Evolutionary conservation across 2,113 vertebrate species (phyloP).

Genomic region (Malurus melanocephalus): DNA sequence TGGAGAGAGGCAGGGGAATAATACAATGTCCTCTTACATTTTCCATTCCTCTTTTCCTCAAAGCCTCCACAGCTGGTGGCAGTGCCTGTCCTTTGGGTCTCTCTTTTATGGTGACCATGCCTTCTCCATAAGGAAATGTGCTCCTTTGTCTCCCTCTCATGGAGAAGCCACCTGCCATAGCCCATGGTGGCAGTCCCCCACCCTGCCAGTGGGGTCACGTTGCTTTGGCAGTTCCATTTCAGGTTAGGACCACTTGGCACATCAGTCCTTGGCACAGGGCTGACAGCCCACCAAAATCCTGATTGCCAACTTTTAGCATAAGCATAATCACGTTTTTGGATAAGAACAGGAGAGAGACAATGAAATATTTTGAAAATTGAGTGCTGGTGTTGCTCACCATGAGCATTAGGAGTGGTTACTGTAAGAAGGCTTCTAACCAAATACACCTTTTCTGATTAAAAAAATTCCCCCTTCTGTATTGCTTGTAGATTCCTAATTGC

Average conservation of each 20-base stretch:
- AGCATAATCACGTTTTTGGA: no score
- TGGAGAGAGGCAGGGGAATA: background rate
- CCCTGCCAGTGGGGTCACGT: accelerated
- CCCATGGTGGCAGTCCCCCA: background rate
- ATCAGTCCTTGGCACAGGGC: background rate
- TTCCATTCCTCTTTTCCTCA: background rate
- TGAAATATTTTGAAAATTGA: no score
- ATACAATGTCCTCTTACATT: accelerated
- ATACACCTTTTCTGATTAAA: background rate
- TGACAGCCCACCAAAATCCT: background rate
- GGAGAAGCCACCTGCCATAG: background rate
- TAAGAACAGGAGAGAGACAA: no score
- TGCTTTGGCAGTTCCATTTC: background rate
- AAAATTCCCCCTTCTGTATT: background rate
- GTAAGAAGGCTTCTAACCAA: background rate
- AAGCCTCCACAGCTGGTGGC: background rate
- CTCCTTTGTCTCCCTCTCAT: background rate
- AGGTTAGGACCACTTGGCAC: background rate
- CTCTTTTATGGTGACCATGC: background rate
- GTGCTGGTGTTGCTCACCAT: background rate
- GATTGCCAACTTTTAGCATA: background rate
- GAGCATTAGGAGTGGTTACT: background rate
- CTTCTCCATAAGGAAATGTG: background rate
- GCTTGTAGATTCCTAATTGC: constrained; percentile 2
- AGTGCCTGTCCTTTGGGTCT: background rate